phyloP scores from a whole-genome alignment of 2,888 invertebrate species.

The Melipona bicolor region DNA sequence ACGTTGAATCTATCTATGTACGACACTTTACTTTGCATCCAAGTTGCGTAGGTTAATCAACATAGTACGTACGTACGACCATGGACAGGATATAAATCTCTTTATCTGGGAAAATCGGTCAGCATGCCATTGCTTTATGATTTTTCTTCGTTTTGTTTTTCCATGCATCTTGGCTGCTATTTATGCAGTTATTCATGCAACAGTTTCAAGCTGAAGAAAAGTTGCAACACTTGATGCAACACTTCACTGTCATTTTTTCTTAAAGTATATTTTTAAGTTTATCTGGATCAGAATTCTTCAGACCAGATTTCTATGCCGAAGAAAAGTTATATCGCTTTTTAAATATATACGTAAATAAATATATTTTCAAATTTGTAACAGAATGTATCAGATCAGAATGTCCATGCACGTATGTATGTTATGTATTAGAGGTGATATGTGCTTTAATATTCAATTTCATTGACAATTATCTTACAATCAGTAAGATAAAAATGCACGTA shows the following conservation, averaged over 20 bases:
- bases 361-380: too few relatives aligned
- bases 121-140: not conserved
- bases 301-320: too few relatives aligned
- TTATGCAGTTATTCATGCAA: not conserved
- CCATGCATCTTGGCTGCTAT: not conserved
- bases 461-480: too few relatives aligned
- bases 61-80: not conserved
- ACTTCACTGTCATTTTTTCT: not conserved
- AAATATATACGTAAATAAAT: too few relatives aligned
- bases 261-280: not conserved
- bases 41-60: slow-evolving; percentile 12
- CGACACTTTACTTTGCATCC: slow-evolving; percentile 7
- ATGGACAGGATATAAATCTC: not conserved
- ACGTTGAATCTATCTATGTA: not conserved
- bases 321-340: too few relatives aligned
- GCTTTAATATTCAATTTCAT: too few relatives aligned
- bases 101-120: not conserved
- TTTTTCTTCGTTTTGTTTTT: not conserved
- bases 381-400: too few relatives aligned
- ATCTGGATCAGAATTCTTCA: not conserved
- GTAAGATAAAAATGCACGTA: too few relatives aligned
- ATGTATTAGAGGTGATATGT: too few relatives aligned
- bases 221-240: too few relatives aligned
- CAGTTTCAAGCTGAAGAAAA: not conserved
- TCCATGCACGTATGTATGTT: too few relatives aligned